Evolutionary conservation across 2,113 vertebrate genomes (phyloP), one percentile per base, ranked within the genome.

Genomic region (Tautogolabrus adspersus): DNA sequence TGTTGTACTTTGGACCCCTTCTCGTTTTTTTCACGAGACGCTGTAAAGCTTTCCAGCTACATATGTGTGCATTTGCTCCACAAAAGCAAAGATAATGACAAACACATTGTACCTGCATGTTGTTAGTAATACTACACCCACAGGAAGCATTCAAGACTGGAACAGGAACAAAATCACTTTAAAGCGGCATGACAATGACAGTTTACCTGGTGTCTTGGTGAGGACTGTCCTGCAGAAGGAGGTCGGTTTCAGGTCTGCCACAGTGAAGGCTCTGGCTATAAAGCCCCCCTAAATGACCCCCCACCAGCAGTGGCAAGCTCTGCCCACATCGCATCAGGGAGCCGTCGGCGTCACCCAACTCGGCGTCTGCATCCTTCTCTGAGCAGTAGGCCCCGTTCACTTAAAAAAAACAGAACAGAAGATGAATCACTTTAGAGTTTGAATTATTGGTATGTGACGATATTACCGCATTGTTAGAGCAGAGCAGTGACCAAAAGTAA

Each of bases 131-230:
- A 40, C 6, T 46, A 85, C 1, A 68, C 30, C 76, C 40, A 67
- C 55, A 80, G 72, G 71, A 85, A 74, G 61, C 54, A 26, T 64
- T 68, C 46, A 52, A 37, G 47, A 67, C 11, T 82, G 23, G 23
- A 77, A 61, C 61, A 79, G 57, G 57, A 73, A 54, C 37, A 74
- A 38, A 65, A 71, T 44, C 34, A 55, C 46, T 21, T 19, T 16
- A 37, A 56, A 77, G 47, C 3, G 8, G 21, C 40, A 75, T 40
- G 67, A 73, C 26, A 37, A 62, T 12, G 66, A 60, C 55, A 62
- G 67, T 61, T 91, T 94, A 97, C 96, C 96, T 96, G 69, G 89
- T 73, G 46, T 96, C 94, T 0, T 91, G 89, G 81, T 94, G 94
- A 0, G 91, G 83, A 79, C 89, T n/a, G 57, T 93, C 85, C 89